Conservation (phyloP, 2,797 vertebrate species). For the Danio choprae region DNA sequence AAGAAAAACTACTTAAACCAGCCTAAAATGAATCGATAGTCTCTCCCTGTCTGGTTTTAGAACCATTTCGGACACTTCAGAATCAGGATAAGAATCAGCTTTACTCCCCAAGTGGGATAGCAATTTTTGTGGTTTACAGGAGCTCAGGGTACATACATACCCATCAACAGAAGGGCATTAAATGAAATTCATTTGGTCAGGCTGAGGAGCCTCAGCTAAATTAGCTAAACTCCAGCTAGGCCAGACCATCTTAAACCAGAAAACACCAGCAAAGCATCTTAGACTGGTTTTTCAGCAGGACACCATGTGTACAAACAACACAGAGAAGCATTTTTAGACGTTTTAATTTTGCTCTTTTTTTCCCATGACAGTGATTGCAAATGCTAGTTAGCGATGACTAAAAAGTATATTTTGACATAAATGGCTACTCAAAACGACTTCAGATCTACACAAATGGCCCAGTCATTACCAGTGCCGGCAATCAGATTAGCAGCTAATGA, state of each 20-base stretch:
- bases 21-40: not conserved
- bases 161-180: too few species aligned
- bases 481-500: conserved; percentile 45
- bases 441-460: not conserved
- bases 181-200: not conserved
- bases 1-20: not conserved
- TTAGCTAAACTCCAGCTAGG: not conserved
- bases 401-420: not conserved
- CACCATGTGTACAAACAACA: too few species aligned
- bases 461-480: conserved; percentile 12
- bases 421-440: not conserved
- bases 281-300: not conserved
- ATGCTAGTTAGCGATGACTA: not conserved
- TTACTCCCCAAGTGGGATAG: too few species aligned
- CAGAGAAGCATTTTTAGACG: too few species aligned
- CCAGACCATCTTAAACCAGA: not conserved
- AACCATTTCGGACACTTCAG: not conserved
- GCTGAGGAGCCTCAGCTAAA: not conserved
- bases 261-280: not conserved
- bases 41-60: not conserved
- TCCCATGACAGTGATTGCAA: not conserved
- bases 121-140: too few species aligned
- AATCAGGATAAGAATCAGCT: too few species aligned
- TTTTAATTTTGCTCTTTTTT: not conserved
- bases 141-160: too few species aligned